Percentiles rank a stretch among this genome's conserved stretches.
Conservation (phyloP, 2,888 invertebrate genomes). For the Tholera decimalis region DNA sequence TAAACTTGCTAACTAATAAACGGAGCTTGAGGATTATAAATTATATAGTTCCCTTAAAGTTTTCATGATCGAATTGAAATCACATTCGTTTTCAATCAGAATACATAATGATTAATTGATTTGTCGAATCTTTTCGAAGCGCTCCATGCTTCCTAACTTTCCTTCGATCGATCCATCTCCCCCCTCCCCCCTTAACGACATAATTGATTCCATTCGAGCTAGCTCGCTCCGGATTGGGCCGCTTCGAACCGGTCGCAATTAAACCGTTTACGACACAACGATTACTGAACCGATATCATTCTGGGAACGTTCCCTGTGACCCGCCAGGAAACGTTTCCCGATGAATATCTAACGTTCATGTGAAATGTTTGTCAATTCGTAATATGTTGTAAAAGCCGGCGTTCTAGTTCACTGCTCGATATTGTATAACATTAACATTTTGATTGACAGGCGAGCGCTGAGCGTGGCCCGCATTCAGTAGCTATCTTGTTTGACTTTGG, state of each 20-base stretch:
- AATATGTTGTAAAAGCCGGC: slow-evolving; percentile 2
- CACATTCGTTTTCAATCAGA: slow-evolving; percentile 12
- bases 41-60: background rate
- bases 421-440: too few species aligned
- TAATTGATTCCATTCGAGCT: slow-evolving; percentile 48
- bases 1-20: background rate
- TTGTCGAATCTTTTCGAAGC: slow-evolving; percentile 13
- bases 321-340: background rate
- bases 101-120: slow-evolving; percentile 21
- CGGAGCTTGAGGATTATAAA: background rate
- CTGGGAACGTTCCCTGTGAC: background rate
- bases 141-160: slow-evolving; percentile 14
- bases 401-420: too few species aligned
- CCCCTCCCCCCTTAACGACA: slow-evolving; percentile 19
- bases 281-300: slow-evolving; percentile 40
- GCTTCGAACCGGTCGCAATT: slow-evolving; percentile 31
- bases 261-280: slow-evolving; percentile 26
- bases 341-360: slow-evolving; percentile 7
- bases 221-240: slow-evolving; percentile 21
- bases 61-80: slow-evolving; percentile 5
- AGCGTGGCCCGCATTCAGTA: too few species aligned
- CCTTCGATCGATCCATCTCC: slow-evolving; percentile 36
- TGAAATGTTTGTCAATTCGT: slow-evolving; percentile 20
- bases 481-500: too few species aligned
- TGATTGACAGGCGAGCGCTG: too few species aligned